These are phyloP conservation scores for Podilymbus podiceps DNA, from an alignment of 2,113 vertebrate genomes.

Conservation along the genomic window DNA sequence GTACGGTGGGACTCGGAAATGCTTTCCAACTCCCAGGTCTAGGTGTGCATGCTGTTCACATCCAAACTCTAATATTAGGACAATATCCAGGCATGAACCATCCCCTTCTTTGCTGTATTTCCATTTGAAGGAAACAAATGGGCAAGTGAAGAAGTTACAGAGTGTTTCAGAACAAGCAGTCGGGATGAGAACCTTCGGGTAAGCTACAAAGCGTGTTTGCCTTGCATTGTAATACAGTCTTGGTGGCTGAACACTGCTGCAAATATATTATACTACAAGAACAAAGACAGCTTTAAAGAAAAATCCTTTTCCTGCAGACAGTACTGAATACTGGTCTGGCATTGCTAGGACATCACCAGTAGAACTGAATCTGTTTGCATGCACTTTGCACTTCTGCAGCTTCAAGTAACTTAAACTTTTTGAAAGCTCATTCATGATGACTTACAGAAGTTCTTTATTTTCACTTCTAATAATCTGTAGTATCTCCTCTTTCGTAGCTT, in stretches of 20 bases:
- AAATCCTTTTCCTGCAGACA: neutral
- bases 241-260: neutral
- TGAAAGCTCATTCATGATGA: neutral
- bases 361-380: neutral
- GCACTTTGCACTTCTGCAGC: neutral
- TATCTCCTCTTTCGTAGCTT: conserved; percentile 86
- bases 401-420: neutral
- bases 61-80: neutral
- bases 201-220: neutral
- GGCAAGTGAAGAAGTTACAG: neutral
- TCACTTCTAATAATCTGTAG: conserved; percentile 84
- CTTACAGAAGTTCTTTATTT: conserved; percentile 89
- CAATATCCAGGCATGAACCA: neutral
- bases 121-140: neutral
- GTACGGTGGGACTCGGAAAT: neutral
- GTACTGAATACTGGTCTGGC: neutral
- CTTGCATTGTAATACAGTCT: neutral
- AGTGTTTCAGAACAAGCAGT: neutral
- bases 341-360: neutral
- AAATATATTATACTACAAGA: neutral
- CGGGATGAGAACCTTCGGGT: neutral
- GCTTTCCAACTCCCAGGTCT: neutral
- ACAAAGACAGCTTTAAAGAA: neutral
- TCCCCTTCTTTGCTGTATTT: neutral
- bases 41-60: neutral